phyloP scores from a whole-genome alignment of 2,113 vertebrate genomes.

The Leucopternis melanops region DNA sequence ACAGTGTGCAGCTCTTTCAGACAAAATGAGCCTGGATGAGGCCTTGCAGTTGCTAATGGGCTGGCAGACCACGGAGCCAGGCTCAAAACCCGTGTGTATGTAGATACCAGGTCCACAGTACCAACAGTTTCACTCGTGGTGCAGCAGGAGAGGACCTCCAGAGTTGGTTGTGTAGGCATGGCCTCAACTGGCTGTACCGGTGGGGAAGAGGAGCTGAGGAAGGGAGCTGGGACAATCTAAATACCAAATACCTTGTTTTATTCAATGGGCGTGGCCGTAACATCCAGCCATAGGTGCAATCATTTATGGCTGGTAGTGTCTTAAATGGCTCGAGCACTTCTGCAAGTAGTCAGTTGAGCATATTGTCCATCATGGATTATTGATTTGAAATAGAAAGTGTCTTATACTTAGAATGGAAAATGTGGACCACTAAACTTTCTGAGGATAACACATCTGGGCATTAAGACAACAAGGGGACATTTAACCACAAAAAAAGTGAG shows the following conservation, averaged over 20 bases:
- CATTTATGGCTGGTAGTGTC: background rate
- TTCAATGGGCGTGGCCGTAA: fast-evolving
- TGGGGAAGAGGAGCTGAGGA: background rate
- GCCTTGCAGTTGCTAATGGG: fast-evolving
- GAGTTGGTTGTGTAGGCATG: background rate
- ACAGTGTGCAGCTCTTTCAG: background rate
- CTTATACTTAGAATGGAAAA: background rate
- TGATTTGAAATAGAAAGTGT: background rate
- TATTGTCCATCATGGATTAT: background rate
- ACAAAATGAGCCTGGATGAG: background rate
- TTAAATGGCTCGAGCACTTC: background rate
- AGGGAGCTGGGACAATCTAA: background rate
- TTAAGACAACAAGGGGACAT: background rate
- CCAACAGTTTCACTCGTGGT: background rate
- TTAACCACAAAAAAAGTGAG: background rate
- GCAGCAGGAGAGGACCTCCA: too few relatives aligned
- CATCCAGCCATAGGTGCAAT: background rate
- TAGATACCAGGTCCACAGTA: background rate
- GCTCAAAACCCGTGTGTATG: fast-evolving
- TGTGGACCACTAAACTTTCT: background rate
- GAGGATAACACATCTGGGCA: background rate
- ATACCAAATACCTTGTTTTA: background rate
- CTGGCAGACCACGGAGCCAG: background rate
- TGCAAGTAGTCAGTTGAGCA: background rate
- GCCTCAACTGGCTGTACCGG: background rate